Evolutionary conservation across 2,113 vertebrate genomes (phyloP).

Genomic region (Nestor notabilis): DNA sequence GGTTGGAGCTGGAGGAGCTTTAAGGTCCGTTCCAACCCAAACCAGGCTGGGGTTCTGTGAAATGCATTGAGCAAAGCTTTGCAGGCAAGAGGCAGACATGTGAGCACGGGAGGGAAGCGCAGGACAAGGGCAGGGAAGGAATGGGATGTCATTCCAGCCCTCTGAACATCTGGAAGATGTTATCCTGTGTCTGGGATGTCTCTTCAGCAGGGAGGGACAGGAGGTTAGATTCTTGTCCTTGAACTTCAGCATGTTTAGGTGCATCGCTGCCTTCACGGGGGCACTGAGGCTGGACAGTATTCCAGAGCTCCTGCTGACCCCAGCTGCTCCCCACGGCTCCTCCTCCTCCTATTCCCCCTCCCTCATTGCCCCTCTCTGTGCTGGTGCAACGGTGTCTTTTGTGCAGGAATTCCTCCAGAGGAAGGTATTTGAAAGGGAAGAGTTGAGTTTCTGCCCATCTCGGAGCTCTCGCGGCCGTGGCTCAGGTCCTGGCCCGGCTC

Average conservation of each 20-base stretch:
- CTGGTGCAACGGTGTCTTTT: not conserved
- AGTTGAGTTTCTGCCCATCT: not conserved
- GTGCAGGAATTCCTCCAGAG: not conserved
- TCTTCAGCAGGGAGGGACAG: not conserved
- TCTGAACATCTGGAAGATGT: not conserved
- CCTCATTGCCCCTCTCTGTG: not conserved
- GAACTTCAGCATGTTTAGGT: not conserved
- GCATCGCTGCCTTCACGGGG: fast-evolving
- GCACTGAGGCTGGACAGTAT: not conserved
- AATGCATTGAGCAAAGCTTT: not conserved
- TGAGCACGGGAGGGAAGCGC: not conserved
- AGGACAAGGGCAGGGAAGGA: not conserved
- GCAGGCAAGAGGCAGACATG: not conserved
- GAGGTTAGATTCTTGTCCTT: not conserved
- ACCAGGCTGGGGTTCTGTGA: not conserved
- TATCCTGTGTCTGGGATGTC: not conserved
- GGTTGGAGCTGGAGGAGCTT: not conserved
- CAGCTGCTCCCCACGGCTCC: not conserved
- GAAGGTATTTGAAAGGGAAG: not conserved
- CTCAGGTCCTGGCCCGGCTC: not conserved
- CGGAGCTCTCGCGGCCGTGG: not conserved
- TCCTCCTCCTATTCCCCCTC: not conserved
- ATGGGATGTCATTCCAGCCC: not conserved
- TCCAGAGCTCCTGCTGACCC: not conserved
- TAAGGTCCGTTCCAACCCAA: not conserved